Percentiles rank a stretch among this genome's conserved stretches.
phyloP scores from a whole-genome alignment of 2,113 vertebrate species.

The Uropsilus gracilis region DNA sequence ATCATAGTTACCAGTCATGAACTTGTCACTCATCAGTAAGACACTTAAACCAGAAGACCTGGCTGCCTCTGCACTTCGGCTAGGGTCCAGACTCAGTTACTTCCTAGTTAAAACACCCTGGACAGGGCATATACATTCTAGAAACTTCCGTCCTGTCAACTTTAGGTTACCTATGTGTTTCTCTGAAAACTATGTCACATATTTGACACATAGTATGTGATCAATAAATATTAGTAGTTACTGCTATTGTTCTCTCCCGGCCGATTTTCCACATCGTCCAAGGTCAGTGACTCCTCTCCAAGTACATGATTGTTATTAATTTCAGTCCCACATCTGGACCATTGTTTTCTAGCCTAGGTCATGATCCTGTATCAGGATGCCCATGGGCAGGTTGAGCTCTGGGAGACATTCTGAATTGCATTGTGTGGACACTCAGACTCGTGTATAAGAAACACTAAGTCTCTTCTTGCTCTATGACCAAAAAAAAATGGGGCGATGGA shows the following conservation, averaged over 20 bases:
- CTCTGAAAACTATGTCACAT: not conserved
- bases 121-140: not conserved
- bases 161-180: not conserved
- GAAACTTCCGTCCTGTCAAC: not conserved
- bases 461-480: not conserved
- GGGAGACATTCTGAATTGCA: not conserved
- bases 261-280: not conserved
- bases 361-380: not conserved
- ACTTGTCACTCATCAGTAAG: not conserved
- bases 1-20: not conserved
- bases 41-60: not conserved
- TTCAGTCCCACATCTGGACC: not conserved
- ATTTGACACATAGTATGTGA: not conserved
- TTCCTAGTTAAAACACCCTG: not conserved
- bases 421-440: fast-evolving
- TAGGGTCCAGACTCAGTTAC: not conserved
- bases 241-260: not conserved
- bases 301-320: not conserved
- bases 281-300: not conserved
- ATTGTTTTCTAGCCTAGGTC: not conserved
- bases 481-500: not conserved
- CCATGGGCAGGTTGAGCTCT: no score
- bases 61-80: not conserved
- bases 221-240: not conserved
- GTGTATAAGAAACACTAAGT: not conserved